phyloP scores from a whole-genome alignment of 2,888 invertebrate genomes.

The Euzetes globulus region DNA sequence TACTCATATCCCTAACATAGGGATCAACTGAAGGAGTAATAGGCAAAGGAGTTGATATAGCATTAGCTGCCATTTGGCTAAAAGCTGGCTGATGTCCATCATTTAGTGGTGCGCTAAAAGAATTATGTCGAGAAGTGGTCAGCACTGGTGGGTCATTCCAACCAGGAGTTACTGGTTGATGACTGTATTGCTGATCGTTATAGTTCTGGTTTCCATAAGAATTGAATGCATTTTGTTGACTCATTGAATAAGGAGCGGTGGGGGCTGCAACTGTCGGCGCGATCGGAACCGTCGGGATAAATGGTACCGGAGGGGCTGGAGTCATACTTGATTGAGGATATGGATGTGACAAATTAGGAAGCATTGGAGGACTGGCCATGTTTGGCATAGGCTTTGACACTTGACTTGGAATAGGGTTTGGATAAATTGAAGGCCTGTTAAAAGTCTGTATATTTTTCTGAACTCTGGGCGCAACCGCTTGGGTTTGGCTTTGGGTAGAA shows the following conservation, averaged over 20 bases:
- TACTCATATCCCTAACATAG: neutral
- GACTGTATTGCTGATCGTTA: neutral
- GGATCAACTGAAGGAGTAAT: neutral
- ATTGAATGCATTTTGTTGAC: no score
- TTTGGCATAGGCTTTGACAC: neutral
- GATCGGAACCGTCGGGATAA: neutral
- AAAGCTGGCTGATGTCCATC: neutral
- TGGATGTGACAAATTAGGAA: neutral
- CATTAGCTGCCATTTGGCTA: neutral
- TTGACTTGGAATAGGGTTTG: neutral
- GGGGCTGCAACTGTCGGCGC: neutral
- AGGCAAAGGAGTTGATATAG: neutral
- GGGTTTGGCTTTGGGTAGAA: neutral
- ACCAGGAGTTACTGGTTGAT: neutral
- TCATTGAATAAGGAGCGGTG: neutral
- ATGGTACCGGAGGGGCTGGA: neutral
- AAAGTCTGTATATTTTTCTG: neutral
- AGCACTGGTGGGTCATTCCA: constrained; percentile 7
- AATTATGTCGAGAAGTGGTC: neutral
- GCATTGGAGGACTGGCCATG: neutral
- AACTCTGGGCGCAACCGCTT: neutral
- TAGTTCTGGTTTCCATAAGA: neutral
- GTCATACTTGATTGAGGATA: neutral
- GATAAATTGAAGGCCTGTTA: neutral
- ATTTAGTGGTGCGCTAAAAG: neutral